These are phyloP conservation scores for Eupithecia insigniata DNA, from an alignment of 2,888 invertebrate genomes.

Conservation along the genomic window DNA sequence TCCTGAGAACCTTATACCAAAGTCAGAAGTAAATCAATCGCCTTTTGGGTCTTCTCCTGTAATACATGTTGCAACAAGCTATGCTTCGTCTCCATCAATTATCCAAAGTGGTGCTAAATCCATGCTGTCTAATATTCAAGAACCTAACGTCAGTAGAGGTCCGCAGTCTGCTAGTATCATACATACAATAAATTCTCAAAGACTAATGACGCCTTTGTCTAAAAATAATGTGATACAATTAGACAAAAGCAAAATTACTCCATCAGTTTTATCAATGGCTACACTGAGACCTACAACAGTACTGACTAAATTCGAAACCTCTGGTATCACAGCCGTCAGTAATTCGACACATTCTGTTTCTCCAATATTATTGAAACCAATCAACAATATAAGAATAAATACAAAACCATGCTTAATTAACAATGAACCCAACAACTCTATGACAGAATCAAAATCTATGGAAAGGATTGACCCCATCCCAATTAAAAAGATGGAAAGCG, in stretches of 20 bases:
- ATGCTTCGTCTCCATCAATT: conserved; percentile 61
- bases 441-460: conserved; percentile 42
- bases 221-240: conserved; percentile 68
- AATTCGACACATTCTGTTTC: conserved; percentile 65
- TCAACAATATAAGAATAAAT: conserved; percentile 59
- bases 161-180: conserved; percentile 72
- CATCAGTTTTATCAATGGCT: conserved; percentile 73
- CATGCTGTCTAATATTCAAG: conserved; percentile 64
- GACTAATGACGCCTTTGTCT: conserved; percentile 65
- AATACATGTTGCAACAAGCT: conserved; percentile 70
- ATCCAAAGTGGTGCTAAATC: conserved; percentile 71
- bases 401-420: conserved; percentile 60
- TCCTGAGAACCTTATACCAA: conserved; percentile 64
- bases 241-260: conserved; percentile 66
- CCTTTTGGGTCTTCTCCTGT: conserved; percentile 65
- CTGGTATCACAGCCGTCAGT: conserved; percentile 60
- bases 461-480: conserved; percentile 43
- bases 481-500: conserved; percentile 46
- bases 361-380: conserved; percentile 70
- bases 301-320: conserved; percentile 65
- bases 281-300: conserved; percentile 68
- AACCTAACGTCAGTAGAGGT: conserved; percentile 62
- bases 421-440: conserved; percentile 23
- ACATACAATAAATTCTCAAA: conserved; percentile 70
- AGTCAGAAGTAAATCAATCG: conserved; percentile 63